These are phyloP conservation scores for Spea multiplicata DNA, from an alignment of 2,113 vertebrate genomes.

Conservation along the genomic window DNA sequence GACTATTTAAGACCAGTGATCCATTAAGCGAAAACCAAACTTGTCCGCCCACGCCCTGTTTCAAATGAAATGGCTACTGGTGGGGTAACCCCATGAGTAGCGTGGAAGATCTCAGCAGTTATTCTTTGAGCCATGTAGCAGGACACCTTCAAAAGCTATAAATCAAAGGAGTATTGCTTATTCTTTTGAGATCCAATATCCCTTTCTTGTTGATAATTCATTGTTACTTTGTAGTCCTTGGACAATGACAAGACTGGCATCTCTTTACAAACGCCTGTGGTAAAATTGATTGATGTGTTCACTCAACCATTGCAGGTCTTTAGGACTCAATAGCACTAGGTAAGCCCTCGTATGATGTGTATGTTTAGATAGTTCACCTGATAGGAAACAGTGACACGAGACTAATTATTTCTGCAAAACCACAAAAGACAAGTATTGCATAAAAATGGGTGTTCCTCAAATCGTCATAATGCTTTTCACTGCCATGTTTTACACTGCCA, in stretches of 20 bases:
- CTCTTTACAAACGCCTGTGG: constrained; percentile 47
- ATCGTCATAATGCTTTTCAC: too few species aligned
- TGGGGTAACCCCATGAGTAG: constrained; percentile 26
- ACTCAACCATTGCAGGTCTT: constrained; percentile 70
- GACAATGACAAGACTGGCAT: constrained; percentile 51
- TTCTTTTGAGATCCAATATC: constrained; percentile 50
- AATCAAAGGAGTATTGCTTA: constrained; percentile 56
- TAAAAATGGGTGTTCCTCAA: neutral
- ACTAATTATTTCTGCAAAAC: constrained; percentile 23
- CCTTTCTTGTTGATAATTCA: constrained; percentile 49
- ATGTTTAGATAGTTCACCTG: constrained; percentile 33
- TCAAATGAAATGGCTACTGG: constrained; percentile 36
- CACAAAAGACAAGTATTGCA: constrained; percentile 1
- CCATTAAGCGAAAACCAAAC: constrained; percentile 47
- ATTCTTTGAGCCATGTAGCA: constrained; percentile 44
- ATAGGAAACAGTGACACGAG: constrained; percentile 26
- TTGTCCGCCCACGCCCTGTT: constrained; percentile 35
- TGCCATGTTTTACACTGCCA: too few species aligned
- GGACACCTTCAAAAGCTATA: constrained; percentile 56
- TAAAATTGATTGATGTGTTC: constrained; percentile 71
- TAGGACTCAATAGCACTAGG: constrained; percentile 46
- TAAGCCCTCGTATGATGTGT: constrained; percentile 30
- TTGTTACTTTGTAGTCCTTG: constrained; percentile 52
- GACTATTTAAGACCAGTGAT: constrained; percentile 40
- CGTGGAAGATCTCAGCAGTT: constrained; percentile 42